phyloP scores from a whole-genome alignment of 2,113 vertebrate species.

The Myodes glareolus region DNA sequence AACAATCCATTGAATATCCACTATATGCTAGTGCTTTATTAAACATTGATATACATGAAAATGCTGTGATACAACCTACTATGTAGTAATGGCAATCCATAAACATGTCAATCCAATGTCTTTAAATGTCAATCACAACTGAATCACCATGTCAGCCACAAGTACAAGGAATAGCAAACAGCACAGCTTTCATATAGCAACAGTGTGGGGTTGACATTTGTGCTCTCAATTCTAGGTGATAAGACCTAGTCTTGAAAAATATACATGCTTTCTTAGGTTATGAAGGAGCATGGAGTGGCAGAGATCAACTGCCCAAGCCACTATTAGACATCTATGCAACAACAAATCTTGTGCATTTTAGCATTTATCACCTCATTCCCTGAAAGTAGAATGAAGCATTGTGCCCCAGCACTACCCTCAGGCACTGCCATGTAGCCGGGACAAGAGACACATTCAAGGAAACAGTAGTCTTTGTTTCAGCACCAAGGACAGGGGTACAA shows the following conservation, averaged over 20 bases:
- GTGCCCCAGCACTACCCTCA: neutral
- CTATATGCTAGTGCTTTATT: neutral
- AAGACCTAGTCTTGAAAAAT: neutral
- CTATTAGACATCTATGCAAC: neutral
- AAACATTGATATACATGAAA: slow-evolving; percentile 17
- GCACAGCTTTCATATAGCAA: neutral
- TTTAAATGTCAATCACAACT: slow-evolving; percentile 4
- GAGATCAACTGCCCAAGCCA: neutral
- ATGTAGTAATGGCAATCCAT: neutral
- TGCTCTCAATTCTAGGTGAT: neutral
- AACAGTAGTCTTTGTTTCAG: slow-evolving; percentile 32
- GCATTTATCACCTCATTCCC: neutral
- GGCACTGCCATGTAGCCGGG: neutral
- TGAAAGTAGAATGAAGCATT: neutral
- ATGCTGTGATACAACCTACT: neutral
- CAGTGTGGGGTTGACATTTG: neutral
- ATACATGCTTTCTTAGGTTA: neutral
- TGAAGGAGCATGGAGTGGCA: neutral
- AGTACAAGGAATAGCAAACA: neutral
- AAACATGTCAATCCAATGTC: neutral
- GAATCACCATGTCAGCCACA: neutral
- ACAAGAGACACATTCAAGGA: neutral
- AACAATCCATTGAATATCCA: neutral
- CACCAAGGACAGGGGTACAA: slow-evolving; percentile 57
- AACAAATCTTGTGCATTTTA: neutral